Evolutionary conservation across 2,888 invertebrate species (phyloP).

Genomic region (Tiphia femorata): DNA sequence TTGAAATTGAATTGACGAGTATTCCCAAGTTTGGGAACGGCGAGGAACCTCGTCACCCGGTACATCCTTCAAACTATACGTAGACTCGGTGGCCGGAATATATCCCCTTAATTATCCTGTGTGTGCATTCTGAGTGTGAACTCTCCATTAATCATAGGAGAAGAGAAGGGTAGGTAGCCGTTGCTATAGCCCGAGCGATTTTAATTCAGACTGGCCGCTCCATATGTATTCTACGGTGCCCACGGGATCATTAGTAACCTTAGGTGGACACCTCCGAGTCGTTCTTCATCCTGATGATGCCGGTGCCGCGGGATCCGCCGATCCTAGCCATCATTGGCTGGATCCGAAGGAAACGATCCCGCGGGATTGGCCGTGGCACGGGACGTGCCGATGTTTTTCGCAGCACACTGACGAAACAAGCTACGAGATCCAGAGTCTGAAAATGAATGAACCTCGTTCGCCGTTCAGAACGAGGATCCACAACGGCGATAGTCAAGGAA

Average conservation of each 20-base stretch:
- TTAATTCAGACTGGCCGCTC: conserved; percentile 68
- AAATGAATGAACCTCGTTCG: no score
- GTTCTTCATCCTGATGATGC: conserved; percentile 67
- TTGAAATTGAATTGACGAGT: neutral
- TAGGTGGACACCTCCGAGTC: conserved; percentile 65
- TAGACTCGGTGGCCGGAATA: conserved; percentile 67
- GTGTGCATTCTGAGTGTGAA: conserved; percentile 70
- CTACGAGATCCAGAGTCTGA: conserved; percentile 11
- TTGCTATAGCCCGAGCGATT: conserved; percentile 62
- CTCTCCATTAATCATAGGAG: conserved; percentile 69
- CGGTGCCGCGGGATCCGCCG: conserved; percentile 52
- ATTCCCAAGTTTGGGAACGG: neutral
- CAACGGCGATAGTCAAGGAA: no score
- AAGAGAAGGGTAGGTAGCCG: conserved; percentile 58
- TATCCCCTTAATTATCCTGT: conserved; percentile 69
- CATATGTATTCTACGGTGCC: conserved; percentile 65
- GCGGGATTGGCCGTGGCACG: conserved; percentile 18
- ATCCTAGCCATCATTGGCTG: conserved; percentile 50
- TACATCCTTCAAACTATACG: conserved; percentile 62
- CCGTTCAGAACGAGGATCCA: no score
- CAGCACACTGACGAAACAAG: no score
- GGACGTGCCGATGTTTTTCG: no score
- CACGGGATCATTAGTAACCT: conserved; percentile 68
- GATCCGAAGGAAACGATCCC: conserved; percentile 25
- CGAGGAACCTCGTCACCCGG: conserved; percentile 56